A percentile compares a stretch with the other conserved stretches of the same genome.
phyloP scores from a whole-genome alignment of 2,888 invertebrate species.

The Digitonthophagus gazella region DNA sequence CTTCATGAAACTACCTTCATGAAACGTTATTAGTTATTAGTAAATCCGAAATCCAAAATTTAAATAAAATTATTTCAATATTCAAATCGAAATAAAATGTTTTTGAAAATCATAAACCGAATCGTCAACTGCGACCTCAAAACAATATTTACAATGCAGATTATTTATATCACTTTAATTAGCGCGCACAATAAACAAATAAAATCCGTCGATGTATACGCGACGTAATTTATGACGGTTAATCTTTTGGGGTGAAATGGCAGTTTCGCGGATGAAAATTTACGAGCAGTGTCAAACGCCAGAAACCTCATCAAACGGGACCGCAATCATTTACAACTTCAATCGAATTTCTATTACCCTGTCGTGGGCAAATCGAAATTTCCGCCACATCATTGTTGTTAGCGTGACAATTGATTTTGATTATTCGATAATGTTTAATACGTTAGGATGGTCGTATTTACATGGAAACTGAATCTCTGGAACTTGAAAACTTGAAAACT shows the following conservation, averaged over 20 bases:
- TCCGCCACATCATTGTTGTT: neutral
- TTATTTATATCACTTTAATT: neutral
- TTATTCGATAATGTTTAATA: neutral
- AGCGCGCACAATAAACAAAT: neutral
- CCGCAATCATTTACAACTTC: neutral
- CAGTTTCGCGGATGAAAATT: neutral
- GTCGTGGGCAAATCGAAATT: neutral
- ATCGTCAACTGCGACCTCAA: neutral
- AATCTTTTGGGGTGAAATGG: neutral
- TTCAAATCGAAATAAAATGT: too few species aligned
- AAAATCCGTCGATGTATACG: neutral
- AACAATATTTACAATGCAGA: neutral
- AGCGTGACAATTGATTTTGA: neutral
- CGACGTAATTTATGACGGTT: neutral
- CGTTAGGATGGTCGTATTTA: too few species aligned
- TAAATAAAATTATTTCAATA: too few species aligned
- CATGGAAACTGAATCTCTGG: too few species aligned
- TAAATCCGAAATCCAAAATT: neutral
- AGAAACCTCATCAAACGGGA: neutral
- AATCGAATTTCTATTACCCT: neutral
- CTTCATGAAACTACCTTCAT: too few species aligned
- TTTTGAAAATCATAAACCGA: too few species aligned
- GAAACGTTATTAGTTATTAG: too few species aligned
- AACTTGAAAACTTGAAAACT: neutral
- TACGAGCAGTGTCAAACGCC: neutral